Evolutionary conservation across 2,113 vertebrate species (phyloP), one percentile per base, ranked within the genome.

Genomic region (Podocnemis expansa): DNA sequence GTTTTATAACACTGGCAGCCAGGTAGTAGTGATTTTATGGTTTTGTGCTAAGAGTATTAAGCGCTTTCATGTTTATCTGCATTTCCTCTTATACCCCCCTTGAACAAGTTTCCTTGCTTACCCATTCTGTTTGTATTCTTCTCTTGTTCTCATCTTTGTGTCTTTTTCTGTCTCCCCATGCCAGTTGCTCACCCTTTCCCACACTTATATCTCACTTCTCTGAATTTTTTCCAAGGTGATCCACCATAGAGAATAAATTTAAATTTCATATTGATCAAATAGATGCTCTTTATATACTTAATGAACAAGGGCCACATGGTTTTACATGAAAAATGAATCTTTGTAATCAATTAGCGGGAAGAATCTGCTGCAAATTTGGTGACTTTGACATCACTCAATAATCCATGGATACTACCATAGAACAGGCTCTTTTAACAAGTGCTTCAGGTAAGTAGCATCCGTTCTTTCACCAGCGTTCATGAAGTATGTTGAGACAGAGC

Each of bases 341-440:
- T 94, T 95, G 91, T 90, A 96, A 96, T 94, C 86, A 95, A 80
- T 70, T 96, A 95, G 95, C 92, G 79, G 89, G 91, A 93, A 93
- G 81, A 91, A 79, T 38, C 89, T 82, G 29, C 55, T 91, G 91
- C 86, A 93, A 92, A 96, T 93, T 83, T 83, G 84, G 89, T 81
- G 76, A 76, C 94, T 97, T 96, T 94, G 21, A 27, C 84, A 85
- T 92, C 75, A 76, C 67, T 55, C 78, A 43, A 49, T 83, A 93
- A 91, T 80, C 43, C 84, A 38, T 29, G 88, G 79, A 11, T 79
- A 83, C 47, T 78, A 75, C 82, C 94, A 91, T 56, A 95, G 55
- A 88, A 25, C 70, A 91, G 70, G 34, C 86, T 34, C 29, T 38
- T 19, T 19, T 38, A 41, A 21, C 10, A 21, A 73, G 22, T 38